Evolutionary conservation across 1,140 invertebrate genomes (phyloP).

Genomic region (Carposina sasakii): DNA sequence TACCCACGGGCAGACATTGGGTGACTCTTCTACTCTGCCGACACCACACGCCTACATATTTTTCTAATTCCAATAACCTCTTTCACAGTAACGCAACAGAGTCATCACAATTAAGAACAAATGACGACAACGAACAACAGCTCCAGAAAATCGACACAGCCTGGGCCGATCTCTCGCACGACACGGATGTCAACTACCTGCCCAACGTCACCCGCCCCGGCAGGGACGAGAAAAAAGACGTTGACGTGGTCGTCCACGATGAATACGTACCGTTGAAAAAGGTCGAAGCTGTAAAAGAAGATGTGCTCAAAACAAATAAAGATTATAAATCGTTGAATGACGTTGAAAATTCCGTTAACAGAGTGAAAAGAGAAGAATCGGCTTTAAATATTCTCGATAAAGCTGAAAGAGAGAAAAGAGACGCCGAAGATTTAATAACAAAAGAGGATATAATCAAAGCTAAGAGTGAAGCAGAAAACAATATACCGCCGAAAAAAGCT

Average conservation of each 20-base stretch:
- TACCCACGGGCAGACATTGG: too few relatives aligned
- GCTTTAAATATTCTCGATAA: slow-evolving; percentile 8
- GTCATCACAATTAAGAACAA: slow-evolving; percentile 3
- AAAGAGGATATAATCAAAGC: not conserved
- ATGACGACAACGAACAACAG: slow-evolving; percentile 8
- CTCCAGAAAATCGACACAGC: slow-evolving; percentile 11
- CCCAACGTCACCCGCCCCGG: slow-evolving; percentile 25
- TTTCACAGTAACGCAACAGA: too few relatives aligned
- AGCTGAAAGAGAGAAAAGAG: not conserved
- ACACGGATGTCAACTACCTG: slow-evolving; percentile 60
- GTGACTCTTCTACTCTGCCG: too few relatives aligned
- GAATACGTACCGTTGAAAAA: slow-evolving; percentile 41
- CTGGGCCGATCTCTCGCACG: slow-evolving; percentile 53
- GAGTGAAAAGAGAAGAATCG: not conserved
- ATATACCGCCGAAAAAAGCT: not conserved
- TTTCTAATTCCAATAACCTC: too few relatives aligned
- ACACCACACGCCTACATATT: too few relatives aligned
- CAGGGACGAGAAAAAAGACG: slow-evolving; percentile 32
- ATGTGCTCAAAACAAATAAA: not conserved
- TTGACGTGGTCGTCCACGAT: slow-evolving; percentile 36
- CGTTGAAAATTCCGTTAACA: slow-evolving; percentile 8
- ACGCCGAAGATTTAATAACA: not conserved
- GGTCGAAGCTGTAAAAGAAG: not conserved
- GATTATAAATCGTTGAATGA: slow-evolving; percentile 21
- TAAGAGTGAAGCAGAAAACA: not conserved